A percentile compares a stretch with the other conserved stretches of the same genome.
Conservation (phyloP, 2,797 vertebrate genomes). For the Hydrophis major region DNA sequence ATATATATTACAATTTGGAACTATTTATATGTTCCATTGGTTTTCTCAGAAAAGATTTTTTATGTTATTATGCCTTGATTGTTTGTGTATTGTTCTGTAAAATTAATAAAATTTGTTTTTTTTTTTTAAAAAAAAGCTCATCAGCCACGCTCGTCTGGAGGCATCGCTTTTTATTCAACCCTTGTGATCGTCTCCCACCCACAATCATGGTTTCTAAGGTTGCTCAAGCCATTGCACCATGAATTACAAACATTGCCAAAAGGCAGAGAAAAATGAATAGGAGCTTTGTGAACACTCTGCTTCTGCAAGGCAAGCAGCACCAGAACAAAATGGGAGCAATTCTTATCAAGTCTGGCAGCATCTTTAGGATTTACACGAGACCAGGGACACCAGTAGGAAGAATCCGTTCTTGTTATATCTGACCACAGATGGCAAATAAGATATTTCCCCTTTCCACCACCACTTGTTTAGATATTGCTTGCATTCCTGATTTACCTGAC, state of each 20-base stretch:
- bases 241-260: neutral
- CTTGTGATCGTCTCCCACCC: neutral
- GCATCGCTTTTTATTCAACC: neutral
- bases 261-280: neutral
- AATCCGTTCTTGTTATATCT: neutral
- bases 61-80: too few relatives aligned
- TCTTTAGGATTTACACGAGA: neutral
- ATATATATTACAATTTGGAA: too few relatives aligned
- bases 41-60: too few relatives aligned
- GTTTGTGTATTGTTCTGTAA: too few relatives aligned
- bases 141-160: neutral
- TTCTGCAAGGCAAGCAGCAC: neutral
- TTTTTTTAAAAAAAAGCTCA: too few relatives aligned
- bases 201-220: neutral
- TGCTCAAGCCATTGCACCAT: neutral
- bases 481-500: slow-evolving; percentile 54
- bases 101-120: too few relatives aligned
- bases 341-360: too few relatives aligned
- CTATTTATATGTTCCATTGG: too few relatives aligned
- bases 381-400: too few relatives aligned
- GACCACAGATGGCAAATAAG: neutral
- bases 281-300: neutral
- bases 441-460: neutral
- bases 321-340: neutral
- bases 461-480: neutral